Base-by-base conservation (phyloP, 2,113 vertebrate genomes). In the Sprattus sprattus region DNA sequence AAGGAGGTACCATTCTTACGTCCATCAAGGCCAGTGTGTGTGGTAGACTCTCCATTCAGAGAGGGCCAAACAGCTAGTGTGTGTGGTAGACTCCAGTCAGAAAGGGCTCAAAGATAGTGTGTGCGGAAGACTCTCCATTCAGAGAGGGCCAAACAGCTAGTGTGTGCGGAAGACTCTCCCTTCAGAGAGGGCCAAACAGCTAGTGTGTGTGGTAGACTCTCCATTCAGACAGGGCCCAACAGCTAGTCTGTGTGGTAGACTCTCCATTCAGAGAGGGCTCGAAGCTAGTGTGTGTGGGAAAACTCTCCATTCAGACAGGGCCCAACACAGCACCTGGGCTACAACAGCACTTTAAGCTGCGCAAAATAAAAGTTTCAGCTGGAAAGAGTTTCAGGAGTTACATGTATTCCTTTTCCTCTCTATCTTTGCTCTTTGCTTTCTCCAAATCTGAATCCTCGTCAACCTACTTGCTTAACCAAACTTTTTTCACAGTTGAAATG, bases 311-410 rank as follows among this genome's bases (percentile, higher is more conserved):
- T n/a, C n/a, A n/a, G n/a, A n/a, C n/a, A n/a, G n/a, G n/a, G 64
- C 28, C 64, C 64, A 32, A 28, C n/a, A 71, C 25, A 71, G 11
- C 64, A 32, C 64, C 28, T 71, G 64, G 32, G 25, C 64, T 28
- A 15, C 8, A 8, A 32, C 80, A 49, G 82, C 83, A 81, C 46
- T 60, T 18, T 78, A 75, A 49, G 49, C 15, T n/a, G 49, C 84
- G 81, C 86, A 80, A 88, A 86, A 82, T 81, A 49, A n/a, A 81
- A 47, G 82, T 81, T 86, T 46, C 49, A 67, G 83, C 67, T 86
- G 81, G 84, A 85, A 86, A 86, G 71, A 6, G 22, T 82, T 82
- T 71, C 78, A 67, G 83, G 46, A 84, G 78, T 89, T 84, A 52
- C 25, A 57, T 83, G 78, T 81, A 84, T 81, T 49, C 54, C 86